Evolutionary conservation across 2,888 invertebrate species (phyloP).

Genomic region (Clanis bilineata): DNA sequence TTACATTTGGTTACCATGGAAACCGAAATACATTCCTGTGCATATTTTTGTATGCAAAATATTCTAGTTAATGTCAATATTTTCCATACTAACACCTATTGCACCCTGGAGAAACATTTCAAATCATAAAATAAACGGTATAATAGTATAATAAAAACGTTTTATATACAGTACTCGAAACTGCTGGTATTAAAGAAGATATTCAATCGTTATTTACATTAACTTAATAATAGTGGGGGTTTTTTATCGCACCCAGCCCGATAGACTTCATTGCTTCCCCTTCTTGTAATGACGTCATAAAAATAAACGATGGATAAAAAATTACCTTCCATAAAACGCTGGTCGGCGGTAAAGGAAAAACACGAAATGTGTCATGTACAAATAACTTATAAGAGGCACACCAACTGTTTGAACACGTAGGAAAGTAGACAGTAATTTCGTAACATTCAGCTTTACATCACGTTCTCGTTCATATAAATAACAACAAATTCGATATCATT

Average conservation of each 20-base stretch:
- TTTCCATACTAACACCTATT: neutral
- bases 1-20: too few species aligned
- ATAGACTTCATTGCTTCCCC: constrained; percentile 8
- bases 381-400: neutral
- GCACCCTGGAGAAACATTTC: neutral
- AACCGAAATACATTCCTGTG: too few species aligned
- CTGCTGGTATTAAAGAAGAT: constrained; percentile 2
- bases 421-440: neutral
- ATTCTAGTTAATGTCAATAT: neutral
- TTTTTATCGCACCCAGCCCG: constrained; percentile 5
- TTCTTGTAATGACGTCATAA: constrained; percentile 17
- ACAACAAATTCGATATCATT: neutral
- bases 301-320: constrained; percentile 18
- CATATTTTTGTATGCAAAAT: too few species aligned
- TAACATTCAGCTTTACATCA: neutral
- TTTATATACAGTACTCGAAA: constrained; percentile 4
- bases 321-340: constrained; percentile 12
- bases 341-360: constrained; percentile 6
- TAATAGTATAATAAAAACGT: constrained; percentile 7
- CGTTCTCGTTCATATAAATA: neutral
- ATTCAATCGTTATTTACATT: constrained; percentile 7
- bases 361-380: neutral
- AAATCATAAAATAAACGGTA: neutral
- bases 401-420: neutral
- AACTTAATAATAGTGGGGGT: neutral